Base-by-base conservation (phyloP, 92 coral and sea anemone species). In the Scolanthus callimorphus region DNA sequence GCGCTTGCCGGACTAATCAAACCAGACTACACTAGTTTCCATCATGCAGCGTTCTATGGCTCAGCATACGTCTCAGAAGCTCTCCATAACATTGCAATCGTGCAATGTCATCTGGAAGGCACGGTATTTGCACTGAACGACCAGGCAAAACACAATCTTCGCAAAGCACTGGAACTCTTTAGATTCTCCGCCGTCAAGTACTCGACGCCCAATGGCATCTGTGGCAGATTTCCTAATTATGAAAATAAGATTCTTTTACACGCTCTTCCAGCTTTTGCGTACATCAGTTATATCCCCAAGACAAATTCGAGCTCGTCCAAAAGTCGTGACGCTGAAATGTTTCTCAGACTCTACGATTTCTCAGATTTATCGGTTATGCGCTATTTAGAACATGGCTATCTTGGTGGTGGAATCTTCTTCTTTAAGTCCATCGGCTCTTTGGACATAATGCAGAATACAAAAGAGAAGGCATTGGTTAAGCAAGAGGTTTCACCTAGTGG, bases 11-110 rank as follows among this genome's bases (percentile, higher is more conserved):
- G 85, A 11, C 20, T 78, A 13, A 39, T 77, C n/a, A 83, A 83
- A 47, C 95, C 95, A 1, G 43, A 34, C 15, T 34, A n/a, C n/a
- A n/a, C n/a, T n/a, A n/a, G n/a, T n/a, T n/a, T n/a, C n/a, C n/a
- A n/a, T n/a, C n/a, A n/a, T 59, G 49, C 59, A 29, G 11, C 48
- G 9, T 83, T 57, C 68, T 83, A 83, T 48, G 90, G 71, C 9
- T 28, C 72, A 21, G 81, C 77, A 2, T 83, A 83, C 56, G 57
- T 65, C 10, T 81, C 90, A 0, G 50, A 59, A 1, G 90, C 90
- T 30, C 48, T 72, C 28, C 85, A 84, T 39, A 49, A n/a, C 0
- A 82, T 65, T 13, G 69, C 81, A 0, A 62, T 78, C 12, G 37
- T 66, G 1, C 49, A 67, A 23, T 78, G 65, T 46, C 77, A 77